These are phyloP conservation scores for Oreochromis grahami DNA, from an alignment of 2,797 vertebrate species.

Conservation along the genomic window DNA sequence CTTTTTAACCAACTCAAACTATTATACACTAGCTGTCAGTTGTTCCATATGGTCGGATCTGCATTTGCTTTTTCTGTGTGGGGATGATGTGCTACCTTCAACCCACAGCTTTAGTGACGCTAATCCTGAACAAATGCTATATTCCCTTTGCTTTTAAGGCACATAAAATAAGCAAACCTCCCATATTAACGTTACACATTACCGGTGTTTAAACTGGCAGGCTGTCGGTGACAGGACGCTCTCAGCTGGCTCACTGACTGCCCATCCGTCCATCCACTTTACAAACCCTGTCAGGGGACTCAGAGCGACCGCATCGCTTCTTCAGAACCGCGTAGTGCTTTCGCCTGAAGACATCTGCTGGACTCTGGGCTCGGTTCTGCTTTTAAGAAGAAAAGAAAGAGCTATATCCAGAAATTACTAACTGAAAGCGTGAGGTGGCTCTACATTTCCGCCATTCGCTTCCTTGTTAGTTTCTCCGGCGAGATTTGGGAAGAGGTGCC, in stretches of 20 bases:
- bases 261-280: constrained; percentile 21
- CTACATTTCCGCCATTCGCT: constrained; percentile 56
- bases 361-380: not conserved
- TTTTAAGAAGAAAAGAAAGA: not conserved
- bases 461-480: constrained; percentile 49
- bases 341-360: not conserved
- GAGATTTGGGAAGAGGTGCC: constrained; percentile 30
- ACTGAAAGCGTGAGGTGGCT: constrained; percentile 40
- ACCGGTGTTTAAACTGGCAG: constrained; percentile 36
- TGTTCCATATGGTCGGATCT: not conserved
- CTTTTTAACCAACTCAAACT: not conserved
- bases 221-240: constrained; percentile 33
- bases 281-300: not conserved
- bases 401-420: not conserved
- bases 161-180: not conserved
- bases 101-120: not conserved
- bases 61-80: not conserved
- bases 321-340: not conserved
- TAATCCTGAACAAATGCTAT: not conserved
- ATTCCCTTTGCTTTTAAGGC: not conserved
- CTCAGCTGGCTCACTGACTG: constrained; percentile 21
- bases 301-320: constrained; percentile 18
- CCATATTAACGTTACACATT: not conserved
- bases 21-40: not conserved
- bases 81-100: not conserved